Base-by-base conservation (phyloP, 2,888 invertebrate species). In the Epinotia brunnichana region DNA sequence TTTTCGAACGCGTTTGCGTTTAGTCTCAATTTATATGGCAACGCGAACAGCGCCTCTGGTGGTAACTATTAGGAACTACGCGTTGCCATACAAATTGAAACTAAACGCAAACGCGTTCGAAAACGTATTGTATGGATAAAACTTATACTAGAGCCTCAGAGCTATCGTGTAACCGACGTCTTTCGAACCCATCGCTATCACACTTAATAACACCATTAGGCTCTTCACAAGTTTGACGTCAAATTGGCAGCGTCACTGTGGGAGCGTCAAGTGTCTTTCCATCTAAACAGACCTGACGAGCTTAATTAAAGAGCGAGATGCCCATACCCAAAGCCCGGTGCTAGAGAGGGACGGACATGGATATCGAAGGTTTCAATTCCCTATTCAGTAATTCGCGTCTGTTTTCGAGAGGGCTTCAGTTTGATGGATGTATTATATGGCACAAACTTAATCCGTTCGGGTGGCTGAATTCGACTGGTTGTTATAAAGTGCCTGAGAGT, bases 211-310 rank as follows among this genome's bases (percentile, higher is more conserved):
- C 4, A 69, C 73, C 78, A 17, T 66, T 75, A 79, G 79, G 76
- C 81, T 70, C 82, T 86, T 85, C 83, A 83, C 84, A 82, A 88
- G 83, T 85, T 87, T 81, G 76, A 84, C 86, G 82, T 85, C 87
- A 87, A 89, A 89, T 89, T 89, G 90, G 85, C 85, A 80, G 85
- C 85, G 88, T 86, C 87, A 83, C 82, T 81, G 83, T 76, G 82
- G 84, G 81, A 80, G 80, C 84, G 83, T 89, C 88, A 87, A 89
- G 88, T 87, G 87, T 86, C 89, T 85, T 84, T 82, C 85, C 82
- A 83, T 83, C 83, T 80, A 83, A 85, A 83, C 84, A 83, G 87
- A 85, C 88, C 83, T 81, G 81, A 77, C 75, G 74, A 75, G 83
- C 84, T 85, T 84, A 85, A 86, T 85, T 85, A 84, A 85, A 85